Conservation (phyloP, 2,888 invertebrate species). For the Drosophila conformis region DNA sequence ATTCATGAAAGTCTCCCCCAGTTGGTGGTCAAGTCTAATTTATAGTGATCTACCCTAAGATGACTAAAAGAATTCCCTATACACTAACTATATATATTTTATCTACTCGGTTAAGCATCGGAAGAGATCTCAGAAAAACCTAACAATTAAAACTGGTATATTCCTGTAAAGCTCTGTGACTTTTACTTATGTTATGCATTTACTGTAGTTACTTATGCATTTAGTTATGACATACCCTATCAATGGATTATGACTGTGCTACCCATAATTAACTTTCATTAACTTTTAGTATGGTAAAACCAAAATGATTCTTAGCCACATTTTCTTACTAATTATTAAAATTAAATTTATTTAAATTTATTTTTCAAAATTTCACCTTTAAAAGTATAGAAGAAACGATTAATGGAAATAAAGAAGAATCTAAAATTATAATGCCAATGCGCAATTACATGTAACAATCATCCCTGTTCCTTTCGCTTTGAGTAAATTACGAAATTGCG, state of each 20-base stretch:
- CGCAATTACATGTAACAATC: slow-evolving; percentile 2
- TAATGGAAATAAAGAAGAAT: background rate
- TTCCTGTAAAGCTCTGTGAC: background rate
- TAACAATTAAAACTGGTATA: background rate
- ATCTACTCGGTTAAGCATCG: background rate
- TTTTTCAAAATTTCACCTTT: background rate
- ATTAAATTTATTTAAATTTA: background rate
- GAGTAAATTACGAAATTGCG: slow-evolving; percentile 56
- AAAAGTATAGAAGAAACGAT: background rate
- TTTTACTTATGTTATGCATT: background rate
- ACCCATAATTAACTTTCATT: background rate
- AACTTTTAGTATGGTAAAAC: background rate
- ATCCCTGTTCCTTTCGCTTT: background rate
- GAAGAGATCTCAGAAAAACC: background rate
- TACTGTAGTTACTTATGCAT: background rate
- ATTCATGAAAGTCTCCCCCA: slow-evolving; percentile 71
- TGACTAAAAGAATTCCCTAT: background rate
- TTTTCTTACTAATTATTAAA: background rate
- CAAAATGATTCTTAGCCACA: background rate
- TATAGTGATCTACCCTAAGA: slow-evolving; percentile 19
- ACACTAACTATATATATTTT: background rate
- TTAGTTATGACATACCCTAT: background rate
- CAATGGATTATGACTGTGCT: background rate
- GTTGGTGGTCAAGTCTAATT: slow-evolving; percentile 44
- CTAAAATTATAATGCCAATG: background rate